These are phyloP conservation scores for Meleagris gallopavo DNA, from an alignment of 2,113 vertebrate species.

Conservation along the genomic window DNA sequence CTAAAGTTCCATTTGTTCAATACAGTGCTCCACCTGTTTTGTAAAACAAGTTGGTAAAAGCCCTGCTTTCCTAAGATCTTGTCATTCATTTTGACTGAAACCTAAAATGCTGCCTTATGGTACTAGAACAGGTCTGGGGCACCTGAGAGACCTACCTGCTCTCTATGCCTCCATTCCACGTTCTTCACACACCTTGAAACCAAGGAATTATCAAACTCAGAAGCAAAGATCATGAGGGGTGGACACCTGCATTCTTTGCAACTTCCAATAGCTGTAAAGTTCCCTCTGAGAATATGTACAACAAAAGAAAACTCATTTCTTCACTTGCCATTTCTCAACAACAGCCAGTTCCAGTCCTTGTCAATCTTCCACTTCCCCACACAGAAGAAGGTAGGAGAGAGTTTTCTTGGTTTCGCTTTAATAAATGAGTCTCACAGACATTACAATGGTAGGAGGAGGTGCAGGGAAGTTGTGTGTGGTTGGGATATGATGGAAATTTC, in stretches of 20 bases:
- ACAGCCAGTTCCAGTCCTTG: not conserved
- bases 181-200: not conserved
- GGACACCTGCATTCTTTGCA: not conserved
- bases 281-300: not conserved
- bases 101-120: not conserved
- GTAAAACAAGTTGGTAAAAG: not conserved
- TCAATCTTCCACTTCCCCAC: not conserved
- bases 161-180: no score
- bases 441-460: not conserved
- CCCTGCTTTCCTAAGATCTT: not conserved
- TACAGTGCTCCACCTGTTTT: not conserved
- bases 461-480: not conserved
- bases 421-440: not conserved
- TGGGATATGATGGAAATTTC: not conserved
- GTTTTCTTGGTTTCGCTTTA: not conserved
- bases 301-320: not conserved
- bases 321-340: not conserved
- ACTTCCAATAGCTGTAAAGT: not conserved
- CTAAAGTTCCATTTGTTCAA: not conserved
- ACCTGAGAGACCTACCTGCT: not conserved
- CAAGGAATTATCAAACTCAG: not conserved
- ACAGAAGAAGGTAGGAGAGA: not conserved
- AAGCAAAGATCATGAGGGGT: not conserved
- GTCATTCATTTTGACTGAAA: not conserved
- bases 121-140: not conserved